phyloP scores from a whole-genome alignment of 2,888 invertebrate species.

The Rhingia campestris region DNA sequence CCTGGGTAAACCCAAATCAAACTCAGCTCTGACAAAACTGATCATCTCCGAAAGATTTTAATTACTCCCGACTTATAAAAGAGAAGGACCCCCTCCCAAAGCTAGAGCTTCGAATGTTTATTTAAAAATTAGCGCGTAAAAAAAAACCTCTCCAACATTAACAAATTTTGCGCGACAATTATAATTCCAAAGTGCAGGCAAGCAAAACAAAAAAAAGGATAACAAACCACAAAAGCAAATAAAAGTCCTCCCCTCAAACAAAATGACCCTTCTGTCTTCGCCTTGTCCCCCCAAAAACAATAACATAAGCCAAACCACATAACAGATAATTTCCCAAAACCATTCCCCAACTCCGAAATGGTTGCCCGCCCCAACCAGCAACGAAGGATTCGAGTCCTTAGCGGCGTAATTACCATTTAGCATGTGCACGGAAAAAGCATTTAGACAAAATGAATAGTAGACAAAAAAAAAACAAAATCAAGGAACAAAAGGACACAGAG shows the following conservation, averaged over 20 bases:
- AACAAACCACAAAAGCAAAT: constrained; percentile 27
- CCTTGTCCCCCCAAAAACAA: constrained; percentile 1
- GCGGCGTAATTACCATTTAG: constrained; percentile 72
- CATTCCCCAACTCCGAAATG: constrained; percentile 35
- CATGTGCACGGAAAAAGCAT: constrained; percentile 67
- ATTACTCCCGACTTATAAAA: no score
- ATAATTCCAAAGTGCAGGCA: constrained; percentile 55
- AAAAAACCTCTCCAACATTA: constrained; percentile 36
- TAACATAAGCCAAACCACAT: constrained; percentile 65
- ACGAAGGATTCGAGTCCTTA: constrained; percentile 60
- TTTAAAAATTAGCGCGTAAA: constrained; percentile 20
- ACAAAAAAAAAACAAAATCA: constrained; percentile 28
- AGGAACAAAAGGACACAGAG: constrained; percentile 61
- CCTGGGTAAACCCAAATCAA: no score
- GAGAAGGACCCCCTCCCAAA: no score
- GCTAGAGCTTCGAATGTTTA: constrained; percentile 15
- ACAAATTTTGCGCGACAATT: constrained; percentile 66
- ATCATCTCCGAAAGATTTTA: no score
- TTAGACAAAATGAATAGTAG: constrained; percentile 45
- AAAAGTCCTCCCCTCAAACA: constrained; percentile 42
- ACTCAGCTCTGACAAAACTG: no score
- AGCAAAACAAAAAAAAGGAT: constrained; percentile 30
- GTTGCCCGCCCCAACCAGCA: constrained; percentile 13
- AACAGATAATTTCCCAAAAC: constrained; percentile 71
- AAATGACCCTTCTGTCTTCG: constrained; percentile 14